Evolutionary conservation across 2,113 vertebrate species (phyloP).

Genomic region (Felis chaus): DNA sequence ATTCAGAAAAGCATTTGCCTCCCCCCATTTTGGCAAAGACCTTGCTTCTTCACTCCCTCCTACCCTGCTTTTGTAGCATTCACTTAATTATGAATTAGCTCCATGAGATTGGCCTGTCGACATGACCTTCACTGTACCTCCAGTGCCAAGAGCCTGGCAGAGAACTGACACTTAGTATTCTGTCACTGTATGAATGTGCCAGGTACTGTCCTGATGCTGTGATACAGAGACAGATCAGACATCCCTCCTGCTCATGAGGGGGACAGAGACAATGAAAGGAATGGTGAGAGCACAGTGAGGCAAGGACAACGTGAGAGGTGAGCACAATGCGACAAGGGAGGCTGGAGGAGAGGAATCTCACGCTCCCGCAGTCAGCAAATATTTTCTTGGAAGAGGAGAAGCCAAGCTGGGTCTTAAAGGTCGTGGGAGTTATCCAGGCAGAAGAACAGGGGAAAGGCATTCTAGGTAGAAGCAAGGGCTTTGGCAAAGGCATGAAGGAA

Average conservation of each 20-base stretch:
- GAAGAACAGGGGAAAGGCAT: not conserved
- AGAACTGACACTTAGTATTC: not conserved
- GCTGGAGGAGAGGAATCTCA: not conserved
- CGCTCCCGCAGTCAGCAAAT: not conserved
- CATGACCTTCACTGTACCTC: not conserved
- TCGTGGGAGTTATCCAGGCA: not conserved
- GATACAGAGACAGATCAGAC: not conserved
- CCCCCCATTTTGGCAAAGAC: not conserved
- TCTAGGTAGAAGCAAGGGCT: not conserved
- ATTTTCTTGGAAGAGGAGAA: conserved; percentile 1
- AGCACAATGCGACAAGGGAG: not conserved
- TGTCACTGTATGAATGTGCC: not conserved
- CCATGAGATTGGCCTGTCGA: not conserved
- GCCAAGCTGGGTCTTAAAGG: not conserved
- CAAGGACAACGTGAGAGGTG: not conserved
- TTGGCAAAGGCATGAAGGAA: not conserved
- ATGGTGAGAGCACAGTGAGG: not conserved
- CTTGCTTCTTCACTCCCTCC: not conserved
- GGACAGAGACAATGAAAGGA: not conserved
- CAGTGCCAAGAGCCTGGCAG: not conserved
- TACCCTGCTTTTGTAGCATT: not conserved
- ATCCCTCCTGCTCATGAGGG: not conserved
- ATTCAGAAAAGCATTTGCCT: not conserved
- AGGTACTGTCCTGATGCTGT: not conserved
- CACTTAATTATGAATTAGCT: not conserved